phyloP scores from a whole-genome alignment of 2,797 vertebrate species.

The Gymnocypris eckloni region DNA sequence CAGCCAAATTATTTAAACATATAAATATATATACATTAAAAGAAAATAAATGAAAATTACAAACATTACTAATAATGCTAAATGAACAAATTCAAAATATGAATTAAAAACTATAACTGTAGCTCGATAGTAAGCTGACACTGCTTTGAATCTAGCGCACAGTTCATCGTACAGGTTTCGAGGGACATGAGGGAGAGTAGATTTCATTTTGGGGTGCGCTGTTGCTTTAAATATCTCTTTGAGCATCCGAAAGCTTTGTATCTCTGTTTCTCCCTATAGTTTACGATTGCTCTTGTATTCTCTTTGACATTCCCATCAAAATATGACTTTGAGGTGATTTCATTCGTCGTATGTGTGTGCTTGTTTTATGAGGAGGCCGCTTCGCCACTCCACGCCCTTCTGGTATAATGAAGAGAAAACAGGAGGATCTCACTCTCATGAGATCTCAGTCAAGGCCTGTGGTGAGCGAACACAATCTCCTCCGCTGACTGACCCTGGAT shows the following conservation, averaged over 20 bases:
- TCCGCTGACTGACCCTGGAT: slow-evolving; percentile 21
- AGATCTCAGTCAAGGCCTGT: slow-evolving; percentile 25
- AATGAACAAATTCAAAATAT: background rate
- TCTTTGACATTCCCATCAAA: slow-evolving; percentile 10
- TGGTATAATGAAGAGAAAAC: slow-evolving; percentile 23
- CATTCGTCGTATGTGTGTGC: background rate
- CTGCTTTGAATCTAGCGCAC: background rate
- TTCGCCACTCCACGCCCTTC: background rate
- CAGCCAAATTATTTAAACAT: background rate
- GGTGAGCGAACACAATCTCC: slow-evolving; percentile 29
- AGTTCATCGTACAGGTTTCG: background rate
- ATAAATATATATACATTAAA: background rate
- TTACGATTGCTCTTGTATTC: background rate
- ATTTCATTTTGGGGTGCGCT: background rate
- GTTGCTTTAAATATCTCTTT: background rate
- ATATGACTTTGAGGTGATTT: slow-evolving; percentile 1
- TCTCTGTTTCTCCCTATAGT: background rate
- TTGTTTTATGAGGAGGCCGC: background rate
- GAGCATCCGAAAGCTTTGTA: background rate
- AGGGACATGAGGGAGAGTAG: background rate
- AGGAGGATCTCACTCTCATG: slow-evolving; percentile 10
- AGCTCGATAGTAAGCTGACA: background rate
- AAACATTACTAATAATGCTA: background rate
- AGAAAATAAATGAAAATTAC: background rate
- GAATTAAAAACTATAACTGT: background rate